Conservation (phyloP, 2,113 vertebrate genomes). For the Colinus virginianus region DNA sequence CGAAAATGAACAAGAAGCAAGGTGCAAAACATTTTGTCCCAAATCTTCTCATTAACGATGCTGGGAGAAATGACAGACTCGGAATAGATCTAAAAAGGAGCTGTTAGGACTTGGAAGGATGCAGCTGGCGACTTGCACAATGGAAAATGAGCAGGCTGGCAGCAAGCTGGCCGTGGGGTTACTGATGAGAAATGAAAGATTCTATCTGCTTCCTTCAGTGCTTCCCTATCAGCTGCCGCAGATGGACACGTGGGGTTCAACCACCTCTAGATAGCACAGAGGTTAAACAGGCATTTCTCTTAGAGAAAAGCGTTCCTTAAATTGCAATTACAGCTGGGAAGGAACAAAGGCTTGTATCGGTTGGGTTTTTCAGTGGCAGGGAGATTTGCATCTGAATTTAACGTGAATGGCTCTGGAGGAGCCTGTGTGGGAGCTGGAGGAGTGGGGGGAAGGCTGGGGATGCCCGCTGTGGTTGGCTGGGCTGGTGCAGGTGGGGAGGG, state of each 20-base stretch:
- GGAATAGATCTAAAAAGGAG: conserved; percentile 22
- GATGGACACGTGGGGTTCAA: neutral
- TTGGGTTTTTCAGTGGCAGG: neutral
- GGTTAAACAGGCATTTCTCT: conserved; percentile 29
- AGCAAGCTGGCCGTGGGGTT: neutral
- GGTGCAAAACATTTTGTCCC: conserved; percentile 50
- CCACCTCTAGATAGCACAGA: neutral
- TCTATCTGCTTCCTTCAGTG: conserved; percentile 44
- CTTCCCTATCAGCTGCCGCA: conserved; percentile 58
- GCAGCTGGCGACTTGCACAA: conserved; percentile 54
- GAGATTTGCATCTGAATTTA: conserved; percentile 57
- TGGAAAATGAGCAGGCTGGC: neutral
- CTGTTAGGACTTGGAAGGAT: conserved; percentile 45
- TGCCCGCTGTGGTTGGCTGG: neutral
- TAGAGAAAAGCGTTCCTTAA: neutral
- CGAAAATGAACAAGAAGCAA: neutral
- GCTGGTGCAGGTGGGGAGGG: no score
- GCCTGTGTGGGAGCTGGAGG: conserved; percentile 5
- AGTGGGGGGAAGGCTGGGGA: neutral
- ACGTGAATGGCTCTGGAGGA: neutral
- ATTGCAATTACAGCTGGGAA: neutral
- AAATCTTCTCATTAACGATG: conserved; percentile 30
- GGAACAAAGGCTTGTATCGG: conserved; percentile 18
- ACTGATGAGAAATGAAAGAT: conserved; percentile 47
- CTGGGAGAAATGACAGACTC: conserved; percentile 48